Evolutionary conservation across 2,888 invertebrate species (phyloP).

Genomic region (Clistopyga incitator): DNA sequence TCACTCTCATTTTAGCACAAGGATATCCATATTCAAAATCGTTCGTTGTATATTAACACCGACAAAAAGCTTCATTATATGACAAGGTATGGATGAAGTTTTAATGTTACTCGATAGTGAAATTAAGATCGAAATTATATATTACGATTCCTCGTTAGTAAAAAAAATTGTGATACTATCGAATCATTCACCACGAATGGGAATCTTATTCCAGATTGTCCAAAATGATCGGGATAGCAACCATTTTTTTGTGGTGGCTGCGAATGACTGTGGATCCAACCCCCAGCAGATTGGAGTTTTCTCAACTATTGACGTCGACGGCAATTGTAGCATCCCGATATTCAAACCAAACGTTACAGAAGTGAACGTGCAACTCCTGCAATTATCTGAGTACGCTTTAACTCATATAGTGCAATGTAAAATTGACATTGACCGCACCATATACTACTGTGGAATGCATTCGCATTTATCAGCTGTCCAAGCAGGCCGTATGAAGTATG

Average conservation of each 20-base stretch:
- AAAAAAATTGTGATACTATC: background rate
- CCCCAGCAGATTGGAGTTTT: slow-evolving; percentile 16
- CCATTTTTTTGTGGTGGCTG: background rate
- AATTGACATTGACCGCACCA: slow-evolving; percentile 29
- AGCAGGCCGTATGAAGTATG: slow-evolving; percentile 18
- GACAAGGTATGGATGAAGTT: too few relatives aligned
- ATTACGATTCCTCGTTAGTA: too few relatives aligned
- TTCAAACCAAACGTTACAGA: background rate
- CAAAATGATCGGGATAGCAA: background rate
- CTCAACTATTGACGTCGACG: slow-evolving; percentile 19
- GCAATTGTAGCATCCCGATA: background rate
- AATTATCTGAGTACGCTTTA: background rate
- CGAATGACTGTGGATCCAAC: slow-evolving; percentile 8
- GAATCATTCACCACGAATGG: background rate
- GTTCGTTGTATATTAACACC: too few relatives aligned
- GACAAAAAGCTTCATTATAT: too few relatives aligned
- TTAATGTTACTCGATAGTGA: too few relatives aligned
- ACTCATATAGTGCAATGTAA: background rate
- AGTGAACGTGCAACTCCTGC: slow-evolving; percentile 32
- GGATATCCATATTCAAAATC: too few relatives aligned
- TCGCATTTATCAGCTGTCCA: slow-evolving; percentile 34
- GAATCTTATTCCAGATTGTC: background rate
- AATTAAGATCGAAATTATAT: too few relatives aligned
- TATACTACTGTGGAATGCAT: slow-evolving; percentile 41
- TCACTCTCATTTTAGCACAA: too few relatives aligned